A percentile compares a stretch with the other conserved stretches of the same genome.
phyloP scores from a whole-genome alignment of 2,888 invertebrate genomes.

The Pristionchus maxplancki region DNA sequence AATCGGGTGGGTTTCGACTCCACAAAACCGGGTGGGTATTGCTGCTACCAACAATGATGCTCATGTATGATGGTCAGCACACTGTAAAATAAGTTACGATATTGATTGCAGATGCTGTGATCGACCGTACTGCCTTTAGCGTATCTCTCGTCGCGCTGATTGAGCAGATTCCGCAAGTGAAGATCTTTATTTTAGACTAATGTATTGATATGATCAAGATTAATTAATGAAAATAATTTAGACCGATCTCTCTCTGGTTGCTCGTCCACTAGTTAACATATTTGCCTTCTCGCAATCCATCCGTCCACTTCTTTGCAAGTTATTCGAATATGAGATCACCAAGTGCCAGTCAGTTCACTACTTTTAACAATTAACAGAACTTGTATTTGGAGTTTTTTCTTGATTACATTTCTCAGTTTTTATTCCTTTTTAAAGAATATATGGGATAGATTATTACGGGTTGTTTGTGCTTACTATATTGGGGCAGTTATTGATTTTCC shows the following conservation, averaged over 20 bases:
- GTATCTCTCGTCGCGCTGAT: conserved; percentile 67
- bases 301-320: conserved; percentile 69
- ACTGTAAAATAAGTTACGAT: too few relatives aligned
- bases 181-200: neutral
- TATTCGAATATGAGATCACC: conserved; percentile 71
- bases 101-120: conserved; percentile 39
- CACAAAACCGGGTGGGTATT: too few relatives aligned
- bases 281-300: conserved; percentile 58
- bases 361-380: too few relatives aligned
- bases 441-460: too few relatives aligned
- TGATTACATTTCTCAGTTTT: too few relatives aligned
- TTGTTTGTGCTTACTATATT: too few relatives aligned
- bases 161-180: conserved; percentile 66
- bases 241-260: conserved; percentile 70
- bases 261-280: conserved; percentile 74
- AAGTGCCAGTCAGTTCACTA: conserved; percentile 72
- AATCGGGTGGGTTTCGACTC: too few relatives aligned
- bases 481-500: neutral
- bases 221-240: conserved; percentile 49
- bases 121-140: conserved; percentile 56
- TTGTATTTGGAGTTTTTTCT: too few relatives aligned
- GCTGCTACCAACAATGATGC: too few relatives aligned
- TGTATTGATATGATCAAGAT: neutral
- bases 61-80: too few relatives aligned
- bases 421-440: too few relatives aligned